Evolutionary conservation across 2,888 invertebrate species (phyloP), one percentile per base, ranked within the genome.

Genomic region (Meiosimyza decipiens): DNA sequence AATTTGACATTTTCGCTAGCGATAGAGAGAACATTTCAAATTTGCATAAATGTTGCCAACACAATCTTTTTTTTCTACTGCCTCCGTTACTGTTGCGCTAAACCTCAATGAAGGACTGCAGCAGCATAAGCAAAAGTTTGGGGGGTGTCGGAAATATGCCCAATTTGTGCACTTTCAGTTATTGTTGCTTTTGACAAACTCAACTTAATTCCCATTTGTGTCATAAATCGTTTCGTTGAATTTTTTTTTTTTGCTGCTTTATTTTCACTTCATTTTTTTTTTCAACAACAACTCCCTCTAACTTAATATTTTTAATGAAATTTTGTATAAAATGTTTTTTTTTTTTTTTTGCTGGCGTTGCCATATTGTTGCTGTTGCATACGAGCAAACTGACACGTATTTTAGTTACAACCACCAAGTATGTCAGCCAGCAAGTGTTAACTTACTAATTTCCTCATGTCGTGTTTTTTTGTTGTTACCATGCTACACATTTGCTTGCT

Each of bases 121-220:
- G n/a, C 15, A 40, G 33, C 13, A 60, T 28, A n/a, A n/a, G 57
- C 33, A 3, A 60, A 15, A 60, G 3, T 22, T 28, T 1, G 7
- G 9, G 40, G 40, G 40, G 60, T 12, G 60, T n/a, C 33, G 60
- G 11, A 47, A 68, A 68, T 57, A 47, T 40, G 28, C 49, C 68
- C 33, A 69, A 69, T 69, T 69, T 69, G 60, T 47, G 28, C 66
- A 55, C 18, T 40, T 55, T 54, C 22, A 18, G 54, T 40, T n/a
- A 62, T 16, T 52, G 33, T 40, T 70, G 62, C 28, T 62, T 60
- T 62, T 51, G 50, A 59, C 70, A 70, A 70, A 52, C 70, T 62
- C 54, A n/a, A 40, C 63, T 70, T 40, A 69, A 62, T 52, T 70
- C 70, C 70, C 70, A 40, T 63, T 63, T 63, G 70, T 54, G 63